phyloP scores from a whole-genome alignment of 2,797 vertebrate genomes.

The Urophycis tenuis region DNA sequence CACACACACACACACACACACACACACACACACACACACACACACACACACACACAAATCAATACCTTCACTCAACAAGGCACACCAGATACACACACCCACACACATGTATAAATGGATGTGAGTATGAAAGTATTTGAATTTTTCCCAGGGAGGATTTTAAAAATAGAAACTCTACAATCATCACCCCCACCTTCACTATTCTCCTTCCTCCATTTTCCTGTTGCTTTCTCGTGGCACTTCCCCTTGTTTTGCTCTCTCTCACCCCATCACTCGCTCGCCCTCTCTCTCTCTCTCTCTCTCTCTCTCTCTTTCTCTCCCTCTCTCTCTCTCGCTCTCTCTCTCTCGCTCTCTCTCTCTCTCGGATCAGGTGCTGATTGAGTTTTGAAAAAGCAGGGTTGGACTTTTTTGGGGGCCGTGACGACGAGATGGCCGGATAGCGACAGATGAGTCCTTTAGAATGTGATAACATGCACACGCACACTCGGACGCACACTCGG shows the following conservation, averaged over 20 bases:
- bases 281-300: not conserved
- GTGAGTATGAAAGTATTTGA: constrained; percentile 11
- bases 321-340: constrained; percentile 5
- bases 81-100: not conserved
- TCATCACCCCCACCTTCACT: not conserved
- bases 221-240: not conserved
- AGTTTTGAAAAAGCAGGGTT: constrained; percentile 13
- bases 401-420: constrained; percentile 18
- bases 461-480: constrained; percentile 18
- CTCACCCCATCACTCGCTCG: not conserved
- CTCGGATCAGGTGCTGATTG: constrained; percentile 19
- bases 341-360: constrained; percentile 10
- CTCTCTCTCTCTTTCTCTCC: constrained; percentile 7
- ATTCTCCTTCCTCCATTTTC: not conserved
- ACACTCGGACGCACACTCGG: constrained; percentile 11
- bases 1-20: not conserved
- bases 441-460: constrained; percentile 42
- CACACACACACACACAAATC: too few relatives aligned
- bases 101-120: not conserved
- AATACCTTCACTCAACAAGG: not conserved
- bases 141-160: constrained; percentile 9
- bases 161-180: not conserved
- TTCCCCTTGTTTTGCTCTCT: too few relatives aligned
- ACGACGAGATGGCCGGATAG: constrained; percentile 45
- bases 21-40: too few relatives aligned